A percentile compares a stretch with the other conserved stretches of the same genome.
These are phyloP conservation scores for Tridacna gigas DNA, from an alignment of 2,888 invertebrate species.

Conservation along the genomic window DNA sequence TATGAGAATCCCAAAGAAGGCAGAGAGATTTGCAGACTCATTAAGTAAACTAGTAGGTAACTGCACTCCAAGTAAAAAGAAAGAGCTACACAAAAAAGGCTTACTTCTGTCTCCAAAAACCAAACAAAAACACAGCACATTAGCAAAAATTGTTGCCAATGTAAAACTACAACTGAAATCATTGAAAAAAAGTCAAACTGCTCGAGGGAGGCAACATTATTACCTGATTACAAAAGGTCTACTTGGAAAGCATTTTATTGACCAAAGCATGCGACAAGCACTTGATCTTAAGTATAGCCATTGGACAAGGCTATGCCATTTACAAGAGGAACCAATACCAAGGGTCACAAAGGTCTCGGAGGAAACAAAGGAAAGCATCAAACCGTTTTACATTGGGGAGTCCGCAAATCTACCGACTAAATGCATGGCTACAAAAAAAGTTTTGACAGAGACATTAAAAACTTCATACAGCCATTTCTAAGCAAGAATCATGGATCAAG, in stretches of 20 bases:
- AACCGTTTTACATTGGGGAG: constrained; percentile 21
- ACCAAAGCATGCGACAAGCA: constrained; percentile 12
- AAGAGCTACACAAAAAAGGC: constrained; percentile 18
- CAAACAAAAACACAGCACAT: constrained; percentile 4
- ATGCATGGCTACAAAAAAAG: constrained; percentile 14
- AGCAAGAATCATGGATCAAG: constrained; percentile 3
- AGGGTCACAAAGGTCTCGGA: neutral
- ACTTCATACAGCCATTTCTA: constrained; percentile 8
- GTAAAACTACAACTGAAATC: constrained; percentile 16
- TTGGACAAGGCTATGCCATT: constrained; percentile 16
- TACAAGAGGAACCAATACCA: constrained; percentile 16
- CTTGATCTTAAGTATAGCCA: constrained; percentile 8
- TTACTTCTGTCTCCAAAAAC: constrained; percentile 4
- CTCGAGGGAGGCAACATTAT: too few species aligned
- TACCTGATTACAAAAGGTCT: too few species aligned
- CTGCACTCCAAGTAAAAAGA: constrained; percentile 15
- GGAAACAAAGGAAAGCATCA: too few species aligned
- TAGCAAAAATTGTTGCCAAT: constrained; percentile 24
- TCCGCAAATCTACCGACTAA: constrained; percentile 7
- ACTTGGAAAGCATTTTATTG: constrained; percentile 16
- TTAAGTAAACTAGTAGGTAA: constrained; percentile 8
- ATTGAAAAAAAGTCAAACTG: too few species aligned
- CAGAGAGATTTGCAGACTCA: constrained; percentile 12
- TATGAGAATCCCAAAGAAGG: constrained; percentile 11
- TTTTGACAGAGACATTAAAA: too few species aligned